Evolutionary conservation across 2,113 vertebrate genomes (phyloP), one percentile per base, ranked within the genome.

Genomic region (Neogobius melanostomus): DNA sequence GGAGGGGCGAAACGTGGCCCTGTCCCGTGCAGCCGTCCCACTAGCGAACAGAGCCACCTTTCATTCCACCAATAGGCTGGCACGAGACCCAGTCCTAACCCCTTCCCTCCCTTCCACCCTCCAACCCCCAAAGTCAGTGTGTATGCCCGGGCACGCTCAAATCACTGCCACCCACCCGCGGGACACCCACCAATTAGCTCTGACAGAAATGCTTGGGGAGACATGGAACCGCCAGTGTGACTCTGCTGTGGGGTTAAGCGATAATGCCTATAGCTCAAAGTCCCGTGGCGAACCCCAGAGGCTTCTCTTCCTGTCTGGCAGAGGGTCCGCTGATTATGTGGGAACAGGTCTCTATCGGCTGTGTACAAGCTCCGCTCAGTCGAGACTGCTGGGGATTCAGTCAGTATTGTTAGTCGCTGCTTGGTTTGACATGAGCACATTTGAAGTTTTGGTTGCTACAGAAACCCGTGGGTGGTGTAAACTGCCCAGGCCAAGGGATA

Each of bases 41-140:
- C 69, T 2, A 6, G 48, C 45, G 81, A 93, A 94, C 93, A 94
- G 89, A 90, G 82, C 64, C 56, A 48, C 72, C 89, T 89, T 90
- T 92, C 93, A 90, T 92, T 91, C 89, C 81, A 83, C 69, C 57
- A 75, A 82, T 83, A 93, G 91, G 51, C 77, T 70, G 68, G 72
- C 85, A 79, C 42, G 21, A 7, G 79, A 72, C 61, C 46, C 28
- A 36, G 28, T 36, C 28, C 28, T 3, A 36, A 36, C 75, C 64
- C 53, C 82, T 11, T 1, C 71, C 79, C 79, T 74, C 67, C 72
- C 8, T 46, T 62, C 53, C 69, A 72, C 59, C 72, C 42, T 71
- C 9, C 28, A 36, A 71, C 71, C 80, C 82, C 70, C 71, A 59
- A 11, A 10, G 69, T 64, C 63, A 62, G 72, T 48, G 62, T 28